Base-by-base conservation (phyloP, 2,888 invertebrate genomes). In the Tetragonula carbonaria region DNA sequence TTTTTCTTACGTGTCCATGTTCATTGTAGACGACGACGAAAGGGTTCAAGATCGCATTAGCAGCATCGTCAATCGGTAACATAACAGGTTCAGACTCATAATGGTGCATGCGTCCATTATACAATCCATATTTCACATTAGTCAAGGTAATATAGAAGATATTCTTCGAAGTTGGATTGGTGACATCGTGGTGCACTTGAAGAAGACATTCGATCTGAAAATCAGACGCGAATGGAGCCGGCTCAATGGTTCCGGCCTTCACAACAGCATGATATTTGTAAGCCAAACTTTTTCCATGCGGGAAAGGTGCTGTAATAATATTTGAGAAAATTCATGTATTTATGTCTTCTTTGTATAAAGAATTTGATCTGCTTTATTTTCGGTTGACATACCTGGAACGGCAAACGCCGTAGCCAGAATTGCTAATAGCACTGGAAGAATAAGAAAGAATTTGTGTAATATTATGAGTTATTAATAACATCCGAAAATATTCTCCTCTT, bases 221-320 rank as follows among this genome's bases (percentile, higher is more conserved):
- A 57, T 93, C 90, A 4, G 95, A 95, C 4, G 92, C 93, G 74
- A 90, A 94, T 0, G 91, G 80, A 33, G 82, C 84, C 13, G 95
- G 95, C 6, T 93, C 86, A 45, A 93, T 87, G 28, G 93, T 91
- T 14, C 94, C 95, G n/a, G 94, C 91, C 80, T 93, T 94, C 45
- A 95, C 91, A 71, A 92, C 90, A n/a, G 93, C 94, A 73, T 92
- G 87, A 85, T 95, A 95, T 57, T 93, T 91, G 90, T 95, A 95
- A 66, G 93, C 88, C 33, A 94, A 75, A 78, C 95, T 95, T 88
- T 96, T 95, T 66, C 95, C 96, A 92, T 95, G 95, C 70, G 96
- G 96, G 55, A 93, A 91, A 55, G 86, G 90, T 8, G 82, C 92
- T 92, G 71, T 11, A 62, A 80, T 28, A 62, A 78, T 13, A 81